Evolutionary conservation across 2,888 invertebrate genomes (phyloP).

Genomic region (Vandiemenella viatica): DNA sequence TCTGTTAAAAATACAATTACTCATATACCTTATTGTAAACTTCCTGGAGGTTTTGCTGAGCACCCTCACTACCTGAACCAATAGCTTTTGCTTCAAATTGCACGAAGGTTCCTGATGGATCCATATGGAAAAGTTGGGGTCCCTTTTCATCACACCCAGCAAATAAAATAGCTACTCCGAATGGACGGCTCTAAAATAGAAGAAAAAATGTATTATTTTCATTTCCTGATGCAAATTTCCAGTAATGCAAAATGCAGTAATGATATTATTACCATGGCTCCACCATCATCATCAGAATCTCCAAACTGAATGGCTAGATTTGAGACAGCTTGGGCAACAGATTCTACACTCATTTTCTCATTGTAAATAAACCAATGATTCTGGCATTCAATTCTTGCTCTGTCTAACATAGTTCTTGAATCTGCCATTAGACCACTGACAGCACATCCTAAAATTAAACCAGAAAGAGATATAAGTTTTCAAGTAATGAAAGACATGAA

Average conservation of each 20-base stretch:
- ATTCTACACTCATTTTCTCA: constrained; percentile 91
- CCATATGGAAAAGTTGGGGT: constrained; percentile 94
- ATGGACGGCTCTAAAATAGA: constrained; percentile 55
- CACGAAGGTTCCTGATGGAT: constrained; percentile 96
- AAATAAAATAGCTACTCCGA: constrained; percentile 96
- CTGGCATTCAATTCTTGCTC: constrained; percentile 91
- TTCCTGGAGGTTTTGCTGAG: constrained; percentile 82
- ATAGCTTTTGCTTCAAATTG: constrained; percentile 98
- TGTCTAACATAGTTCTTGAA: constrained; percentile 81
- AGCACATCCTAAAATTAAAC: constrained; percentile 70
- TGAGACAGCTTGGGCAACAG: constrained; percentile 95
- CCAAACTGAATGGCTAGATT: constrained; percentile 99
- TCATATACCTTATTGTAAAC: constrained; percentile 36
- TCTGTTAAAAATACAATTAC: no score
- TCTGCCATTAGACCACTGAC: constrained; percentile 97
- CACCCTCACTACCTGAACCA: constrained; percentile 97
- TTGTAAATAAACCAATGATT: constrained; percentile 98
- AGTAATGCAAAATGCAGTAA: neutral
- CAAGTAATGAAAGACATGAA: no score
- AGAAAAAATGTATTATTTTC: constrained; percentile 1
- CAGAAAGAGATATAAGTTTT: no score
- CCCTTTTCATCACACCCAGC: constrained; percentile 85
- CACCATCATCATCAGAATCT: constrained; percentile 90
- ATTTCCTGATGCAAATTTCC: no score
- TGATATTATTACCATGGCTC: constrained; percentile 46